Conservation (phyloP, 53 echinoderm and acorn worm species). For the Glandiceps talaboti region DNA sequence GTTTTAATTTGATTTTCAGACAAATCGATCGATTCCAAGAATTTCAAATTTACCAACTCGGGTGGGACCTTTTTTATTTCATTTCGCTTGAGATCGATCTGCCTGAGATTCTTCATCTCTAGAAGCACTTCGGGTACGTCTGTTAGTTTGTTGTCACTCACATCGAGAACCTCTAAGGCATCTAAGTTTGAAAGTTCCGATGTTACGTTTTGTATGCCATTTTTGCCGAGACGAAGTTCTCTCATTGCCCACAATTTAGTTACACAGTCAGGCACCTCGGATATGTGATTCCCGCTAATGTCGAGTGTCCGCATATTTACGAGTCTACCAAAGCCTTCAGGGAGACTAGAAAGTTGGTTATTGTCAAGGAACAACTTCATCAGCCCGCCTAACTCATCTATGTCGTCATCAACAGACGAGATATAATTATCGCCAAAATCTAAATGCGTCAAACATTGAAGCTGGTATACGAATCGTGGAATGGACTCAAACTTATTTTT, state of each 20-base stretch:
- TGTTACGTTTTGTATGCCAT: not conserved
- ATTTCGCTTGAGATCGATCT: not conserved
- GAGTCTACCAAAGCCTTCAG: not conserved
- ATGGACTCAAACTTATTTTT: not conserved
- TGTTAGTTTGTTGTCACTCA: not conserved
- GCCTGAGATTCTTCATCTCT: not conserved
- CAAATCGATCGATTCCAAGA: not conserved
- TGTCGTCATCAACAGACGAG: not conserved
- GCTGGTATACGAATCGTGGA: not conserved
- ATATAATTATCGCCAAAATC: not conserved
- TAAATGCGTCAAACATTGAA: not conserved
- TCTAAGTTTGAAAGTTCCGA: not conserved
- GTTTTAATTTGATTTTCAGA: not conserved
- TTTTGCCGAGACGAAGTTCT: not conserved
- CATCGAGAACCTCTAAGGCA: not conserved
- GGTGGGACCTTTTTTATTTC: not conserved
- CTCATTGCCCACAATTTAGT: not conserved
- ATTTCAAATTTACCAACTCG: not conserved
- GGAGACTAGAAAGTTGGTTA: not conserved
- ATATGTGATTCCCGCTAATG: not conserved
- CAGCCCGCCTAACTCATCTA: not conserved
- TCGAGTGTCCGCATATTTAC: not conserved
- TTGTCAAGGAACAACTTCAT: not conserved
- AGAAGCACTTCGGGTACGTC: not conserved
- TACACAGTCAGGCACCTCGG: not conserved